phyloP scores from a whole-genome alignment of 1,140 invertebrate genomes.

The Pollicipes pollicipes region DNA sequence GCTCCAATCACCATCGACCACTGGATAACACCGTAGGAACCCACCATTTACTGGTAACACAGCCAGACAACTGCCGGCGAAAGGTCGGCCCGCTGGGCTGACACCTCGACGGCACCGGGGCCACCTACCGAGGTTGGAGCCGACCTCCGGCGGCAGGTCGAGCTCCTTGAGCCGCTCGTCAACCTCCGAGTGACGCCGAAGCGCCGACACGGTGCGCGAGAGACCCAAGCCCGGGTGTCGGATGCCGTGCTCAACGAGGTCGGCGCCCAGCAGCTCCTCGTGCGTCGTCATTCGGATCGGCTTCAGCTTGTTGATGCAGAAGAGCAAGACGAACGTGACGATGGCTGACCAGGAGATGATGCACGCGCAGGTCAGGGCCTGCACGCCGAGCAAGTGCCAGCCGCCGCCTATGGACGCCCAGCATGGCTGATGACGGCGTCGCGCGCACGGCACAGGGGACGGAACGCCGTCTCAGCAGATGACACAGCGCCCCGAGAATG shows the following conservation, averaged over 20 bases:
- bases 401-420: slow-evolving; percentile 46
- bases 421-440: too few species aligned
- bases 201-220: slow-evolving; percentile 37
- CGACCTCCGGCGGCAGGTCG: background rate
- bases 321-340: slow-evolving; percentile 44
- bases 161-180: background rate
- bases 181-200: slow-evolving; percentile 23
- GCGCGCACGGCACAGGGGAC: too few species aligned
- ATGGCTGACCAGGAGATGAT: slow-evolving; percentile 50
- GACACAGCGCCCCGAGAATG: too few species aligned
- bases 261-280: slow-evolving; percentile 69
- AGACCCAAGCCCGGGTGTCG: slow-evolving; percentile 40
- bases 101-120: too few species aligned
- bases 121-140: background rate
- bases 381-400: slow-evolving; percentile 66
- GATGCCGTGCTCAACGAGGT: slow-evolving; percentile 68
- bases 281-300: slow-evolving; percentile 64
- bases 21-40: too few species aligned
- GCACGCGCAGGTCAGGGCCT: slow-evolving; percentile 48
- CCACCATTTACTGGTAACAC: too few species aligned
- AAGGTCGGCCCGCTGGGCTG: too few species aligned
- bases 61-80: too few species aligned
- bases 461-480: too few species aligned
- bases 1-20: too few species aligned
- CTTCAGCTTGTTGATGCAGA: slow-evolving; percentile 51